Evolutionary conservation across 2,113 vertebrate genomes (phyloP).

Genomic region (Crypturellus undulatus): DNA sequence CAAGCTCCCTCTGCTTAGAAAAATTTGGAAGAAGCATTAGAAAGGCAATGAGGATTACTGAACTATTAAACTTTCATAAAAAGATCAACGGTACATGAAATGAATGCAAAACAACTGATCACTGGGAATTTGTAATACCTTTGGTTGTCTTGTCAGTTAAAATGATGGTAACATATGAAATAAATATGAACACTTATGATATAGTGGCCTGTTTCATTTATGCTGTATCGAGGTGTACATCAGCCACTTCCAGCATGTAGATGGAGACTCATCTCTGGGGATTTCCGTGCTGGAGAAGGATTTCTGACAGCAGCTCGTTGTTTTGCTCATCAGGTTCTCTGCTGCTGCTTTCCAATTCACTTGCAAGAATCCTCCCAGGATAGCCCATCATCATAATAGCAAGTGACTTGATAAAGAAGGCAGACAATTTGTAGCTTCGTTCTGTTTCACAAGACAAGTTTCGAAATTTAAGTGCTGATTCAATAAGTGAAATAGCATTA

Average conservation of each 20-base stretch:
- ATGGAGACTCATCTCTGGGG: background rate
- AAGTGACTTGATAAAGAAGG: constrained; percentile 31
- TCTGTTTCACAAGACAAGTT: background rate
- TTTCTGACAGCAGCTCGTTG: constrained; percentile 19
- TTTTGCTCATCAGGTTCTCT: constrained; percentile 36
- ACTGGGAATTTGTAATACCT: background rate
- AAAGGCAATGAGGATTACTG: constrained; percentile 21
- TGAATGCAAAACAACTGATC: background rate
- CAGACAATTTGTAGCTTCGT: background rate
- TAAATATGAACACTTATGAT: background rate
- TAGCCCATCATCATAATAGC: constrained; percentile 16
- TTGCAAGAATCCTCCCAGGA: background rate
- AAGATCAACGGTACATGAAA: background rate
- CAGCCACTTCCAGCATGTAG: background rate
- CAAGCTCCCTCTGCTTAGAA: constrained; percentile 22
- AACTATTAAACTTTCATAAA: constrained; percentile 31
- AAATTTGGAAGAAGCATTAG: background rate
- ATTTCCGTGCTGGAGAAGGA: background rate
- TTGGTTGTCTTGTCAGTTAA: constrained; percentile 2
- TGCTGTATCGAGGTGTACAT: background rate
- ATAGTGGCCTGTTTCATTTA: background rate
- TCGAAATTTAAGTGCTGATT: constrained; percentile 5
- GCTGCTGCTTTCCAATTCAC: constrained; percentile 39
- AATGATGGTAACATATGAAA: background rate
- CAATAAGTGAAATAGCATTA: background rate